phyloP scores from a whole-genome alignment of 2,113 vertebrate genomes.

The Carollia perspicillata region DNA sequence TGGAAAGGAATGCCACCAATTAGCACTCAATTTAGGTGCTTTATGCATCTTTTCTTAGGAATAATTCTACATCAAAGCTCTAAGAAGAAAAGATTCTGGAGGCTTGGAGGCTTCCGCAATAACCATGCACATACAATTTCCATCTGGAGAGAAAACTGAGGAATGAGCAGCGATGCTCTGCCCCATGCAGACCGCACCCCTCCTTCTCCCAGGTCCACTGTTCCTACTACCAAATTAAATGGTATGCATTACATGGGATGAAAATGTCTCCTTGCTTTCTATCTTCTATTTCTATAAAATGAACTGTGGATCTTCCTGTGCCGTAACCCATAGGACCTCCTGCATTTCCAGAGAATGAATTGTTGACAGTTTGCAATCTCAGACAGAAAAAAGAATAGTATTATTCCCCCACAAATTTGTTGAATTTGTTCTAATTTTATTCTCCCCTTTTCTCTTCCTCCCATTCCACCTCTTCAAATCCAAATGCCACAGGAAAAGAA shows the following conservation, averaged over 20 bases:
- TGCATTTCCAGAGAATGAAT: background rate
- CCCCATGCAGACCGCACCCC: rapidly evolving
- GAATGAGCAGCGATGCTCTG: background rate
- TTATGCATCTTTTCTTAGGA: background rate
- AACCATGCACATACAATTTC: background rate
- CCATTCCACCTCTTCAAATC: conserved; percentile 49
- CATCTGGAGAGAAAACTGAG: background rate
- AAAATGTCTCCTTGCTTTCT: background rate
- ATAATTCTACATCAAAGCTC: background rate
- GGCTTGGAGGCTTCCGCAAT: conserved; percentile 8
- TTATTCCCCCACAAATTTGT: conserved; percentile 20
- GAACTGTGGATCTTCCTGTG: background rate
- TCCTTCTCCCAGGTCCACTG: rapidly evolving
- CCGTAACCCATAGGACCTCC: background rate
- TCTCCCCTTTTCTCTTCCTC: conserved; percentile 35
- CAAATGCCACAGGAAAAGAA: conserved; percentile 46
- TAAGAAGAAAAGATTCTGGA: background rate
- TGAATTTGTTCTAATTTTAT: conserved; percentile 54
- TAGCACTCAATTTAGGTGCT: background rate
- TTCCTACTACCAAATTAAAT: background rate
- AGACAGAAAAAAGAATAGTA: background rate
- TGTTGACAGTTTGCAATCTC: background rate
- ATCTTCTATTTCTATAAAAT: background rate
- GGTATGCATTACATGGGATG: background rate
- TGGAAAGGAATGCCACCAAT: background rate